Evolutionary conservation across 2,797 vertebrate species (phyloP).

Genomic region (Fistularia tabacaria): DNA sequence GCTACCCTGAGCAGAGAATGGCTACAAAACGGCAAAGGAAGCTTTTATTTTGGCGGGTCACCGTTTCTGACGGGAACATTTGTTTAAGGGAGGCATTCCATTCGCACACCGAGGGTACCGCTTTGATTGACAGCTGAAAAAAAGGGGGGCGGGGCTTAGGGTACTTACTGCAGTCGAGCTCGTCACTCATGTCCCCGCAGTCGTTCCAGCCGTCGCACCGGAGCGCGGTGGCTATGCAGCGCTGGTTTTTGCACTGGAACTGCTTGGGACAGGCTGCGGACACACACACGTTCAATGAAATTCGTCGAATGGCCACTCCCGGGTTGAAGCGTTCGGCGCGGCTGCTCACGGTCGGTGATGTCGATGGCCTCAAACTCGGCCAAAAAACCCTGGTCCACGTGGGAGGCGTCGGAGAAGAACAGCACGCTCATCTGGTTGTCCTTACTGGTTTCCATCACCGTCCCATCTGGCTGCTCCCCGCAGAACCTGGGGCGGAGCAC

Average conservation of each 20-base stretch:
- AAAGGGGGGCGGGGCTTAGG: background rate
- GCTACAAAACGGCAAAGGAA: too few species aligned
- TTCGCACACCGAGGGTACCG: too few species aligned
- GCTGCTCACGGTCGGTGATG: conserved; percentile 82
- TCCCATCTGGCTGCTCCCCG: conserved; percentile 61
- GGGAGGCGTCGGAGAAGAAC: conserved; percentile 82
- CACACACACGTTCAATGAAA: background rate
- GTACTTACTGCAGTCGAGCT: conserved; percentile 79
- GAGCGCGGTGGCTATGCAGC: conserved; percentile 71
- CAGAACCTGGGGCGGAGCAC: conserved; percentile 78
- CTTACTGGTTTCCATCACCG: conserved; percentile 69
- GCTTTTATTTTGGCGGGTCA: too few species aligned
- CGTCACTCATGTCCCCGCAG: conserved; percentile 87
- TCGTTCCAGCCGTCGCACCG: conserved; percentile 92
- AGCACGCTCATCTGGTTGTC: conserved; percentile 71
- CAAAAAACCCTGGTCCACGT: conserved; percentile 85
- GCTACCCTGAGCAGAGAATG: too few species aligned
- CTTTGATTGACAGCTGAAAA: too few species aligned
- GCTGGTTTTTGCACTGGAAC: conserved; percentile 81
- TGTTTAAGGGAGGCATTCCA: too few species aligned
- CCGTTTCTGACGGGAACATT: too few species aligned
- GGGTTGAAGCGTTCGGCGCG: background rate
- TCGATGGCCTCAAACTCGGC: conserved; percentile 81
- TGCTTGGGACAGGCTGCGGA: conserved; percentile 82
- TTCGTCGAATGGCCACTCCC: background rate